Evolutionary conservation across 1,140 invertebrate genomes (phyloP).

Genomic region (Aphaenogaster rudis): DNA sequence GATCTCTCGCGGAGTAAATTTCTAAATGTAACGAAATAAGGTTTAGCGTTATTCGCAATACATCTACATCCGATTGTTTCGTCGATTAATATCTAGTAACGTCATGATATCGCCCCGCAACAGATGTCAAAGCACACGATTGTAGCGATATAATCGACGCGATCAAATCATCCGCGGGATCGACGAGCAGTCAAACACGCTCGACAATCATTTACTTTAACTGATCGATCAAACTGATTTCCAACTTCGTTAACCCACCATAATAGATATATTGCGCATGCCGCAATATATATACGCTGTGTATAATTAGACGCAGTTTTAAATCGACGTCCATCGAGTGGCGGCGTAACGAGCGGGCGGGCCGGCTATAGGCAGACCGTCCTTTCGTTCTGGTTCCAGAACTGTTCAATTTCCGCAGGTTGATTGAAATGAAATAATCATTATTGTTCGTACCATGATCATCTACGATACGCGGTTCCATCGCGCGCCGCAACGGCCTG

Average conservation of each 20-base stretch:
- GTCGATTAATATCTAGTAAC: slow-evolving; percentile 46
- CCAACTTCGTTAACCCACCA: slow-evolving; percentile 57
- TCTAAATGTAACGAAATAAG: neutral
- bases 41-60: neutral
- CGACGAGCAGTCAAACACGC: slow-evolving; percentile 26
- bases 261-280: slow-evolving; percentile 51
- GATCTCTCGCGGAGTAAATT: neutral
- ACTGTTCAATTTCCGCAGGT: slow-evolving; percentile 71
- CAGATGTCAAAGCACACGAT: slow-evolving; percentile 55
- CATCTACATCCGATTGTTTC: slow-evolving; percentile 2
- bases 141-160: slow-evolving; percentile 22
- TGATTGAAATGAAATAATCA: slow-evolving; percentile 75
- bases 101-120: slow-evolving; percentile 27
- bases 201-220: slow-evolving; percentile 59
- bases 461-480: slow-evolving; percentile 51
- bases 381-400: slow-evolving; percentile 37
- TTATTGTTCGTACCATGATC: slow-evolving; percentile 68
- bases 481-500: slow-evolving; percentile 6
- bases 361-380: neutral
- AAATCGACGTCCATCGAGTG: slow-evolving; percentile 57
- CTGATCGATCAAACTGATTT: slow-evolving; percentile 58
- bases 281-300: neutral
- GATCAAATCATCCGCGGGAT: slow-evolving; percentile 31
- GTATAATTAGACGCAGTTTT: slow-evolving; percentile 70
- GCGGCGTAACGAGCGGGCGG: slow-evolving; percentile 26